Percentiles rank a stretch among this genome's conserved stretches.
phyloP scores from a whole-genome alignment of 2,888 invertebrate genomes.

The Cheilosia grossa region DNA sequence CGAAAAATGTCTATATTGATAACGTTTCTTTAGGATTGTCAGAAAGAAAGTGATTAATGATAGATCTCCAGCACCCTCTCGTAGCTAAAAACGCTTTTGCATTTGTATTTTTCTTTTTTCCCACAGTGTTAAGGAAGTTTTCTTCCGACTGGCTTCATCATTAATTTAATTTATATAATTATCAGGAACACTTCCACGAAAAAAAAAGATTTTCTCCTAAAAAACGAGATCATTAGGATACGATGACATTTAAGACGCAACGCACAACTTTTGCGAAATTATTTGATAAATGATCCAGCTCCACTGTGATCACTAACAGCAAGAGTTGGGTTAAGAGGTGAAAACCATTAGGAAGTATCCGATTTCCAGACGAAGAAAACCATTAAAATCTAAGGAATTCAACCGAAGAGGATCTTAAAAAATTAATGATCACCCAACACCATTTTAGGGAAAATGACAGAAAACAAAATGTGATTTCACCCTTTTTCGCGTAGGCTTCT shows the following conservation, averaged over 20 bases:
- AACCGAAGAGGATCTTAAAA: slow-evolving; percentile 26
- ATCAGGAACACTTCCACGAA: slow-evolving; percentile 26
- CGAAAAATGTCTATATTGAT: no score
- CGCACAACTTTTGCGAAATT: slow-evolving; percentile 35
- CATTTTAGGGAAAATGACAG: slow-evolving; percentile 66
- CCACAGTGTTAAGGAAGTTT: slow-evolving; percentile 46
- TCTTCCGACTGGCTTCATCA: slow-evolving; percentile 34
- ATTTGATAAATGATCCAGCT: slow-evolving; percentile 61
- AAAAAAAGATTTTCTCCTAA: slow-evolving; percentile 28
- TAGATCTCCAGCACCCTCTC: slow-evolving; percentile 56
- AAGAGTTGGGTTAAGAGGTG: slow-evolving; percentile 63
- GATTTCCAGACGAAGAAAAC: slow-evolving; percentile 41
- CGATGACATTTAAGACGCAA: slow-evolving; percentile 67
- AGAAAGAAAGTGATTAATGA: slow-evolving; percentile 62
- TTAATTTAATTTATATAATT: slow-evolving; percentile 69
- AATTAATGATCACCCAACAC: slow-evolving; percentile 67
- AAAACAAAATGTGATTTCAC: slow-evolving; percentile 64
- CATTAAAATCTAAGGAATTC: slow-evolving; percentile 28
- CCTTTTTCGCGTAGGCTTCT: slow-evolving; percentile 49
- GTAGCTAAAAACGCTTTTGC: not conserved
- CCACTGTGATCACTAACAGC: slow-evolving; percentile 7
- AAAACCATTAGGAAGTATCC: slow-evolving; percentile 70
- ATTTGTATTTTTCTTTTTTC: slow-evolving; percentile 21
- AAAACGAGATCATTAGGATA: slow-evolving; percentile 57
- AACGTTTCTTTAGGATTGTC: no score